These are phyloP conservation scores for Clistopyga incitator DNA, from an alignment of 2,888 invertebrate species.

Conservation along the genomic window DNA sequence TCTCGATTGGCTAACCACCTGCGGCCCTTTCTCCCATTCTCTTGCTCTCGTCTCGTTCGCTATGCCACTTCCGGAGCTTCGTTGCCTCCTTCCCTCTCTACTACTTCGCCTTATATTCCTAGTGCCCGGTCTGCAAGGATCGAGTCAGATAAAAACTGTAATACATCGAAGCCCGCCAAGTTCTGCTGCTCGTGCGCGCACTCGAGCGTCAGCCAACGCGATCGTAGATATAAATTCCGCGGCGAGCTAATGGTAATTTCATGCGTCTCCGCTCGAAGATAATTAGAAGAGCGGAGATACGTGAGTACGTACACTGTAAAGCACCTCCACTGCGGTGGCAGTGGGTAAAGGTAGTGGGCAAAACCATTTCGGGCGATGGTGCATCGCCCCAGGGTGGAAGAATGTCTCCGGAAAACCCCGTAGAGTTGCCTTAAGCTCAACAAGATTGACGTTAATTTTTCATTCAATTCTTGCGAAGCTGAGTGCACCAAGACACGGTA, in stretches of 20 bases:
- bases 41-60: conserved; percentile 15
- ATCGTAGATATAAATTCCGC: conserved; percentile 69
- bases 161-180: conserved; percentile 67
- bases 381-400: background rate
- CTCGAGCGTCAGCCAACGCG: conserved; percentile 41
- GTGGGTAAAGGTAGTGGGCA: conserved; percentile 4
- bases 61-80: conserved; percentile 40
- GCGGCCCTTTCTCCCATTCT: conserved; percentile 66
- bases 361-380: conserved; percentile 19
- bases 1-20: conserved; percentile 80
- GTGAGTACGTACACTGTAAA: conserved; percentile 12
- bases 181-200: conserved; percentile 26
- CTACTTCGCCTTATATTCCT: conserved; percentile 59
- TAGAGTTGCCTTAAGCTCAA: conserved; percentile 43
- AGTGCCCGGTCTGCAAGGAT: conserved; percentile 52
- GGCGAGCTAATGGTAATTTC: conserved; percentile 69
- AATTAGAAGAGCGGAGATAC: conserved; percentile 67
- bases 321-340: background rate
- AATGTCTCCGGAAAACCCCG: conserved; percentile 32
- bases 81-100: conserved; percentile 49
- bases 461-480: conserved; percentile 53
- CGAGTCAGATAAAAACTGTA: conserved; percentile 69
- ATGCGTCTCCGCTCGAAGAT: conserved; percentile 68
- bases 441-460: conserved; percentile 65
- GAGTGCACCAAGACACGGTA: conserved; percentile 32